Evolutionary conservation across 2,888 invertebrate genomes (phyloP), one percentile per base, ranked within the genome.

Genomic region (Polietes domitor): DNA sequence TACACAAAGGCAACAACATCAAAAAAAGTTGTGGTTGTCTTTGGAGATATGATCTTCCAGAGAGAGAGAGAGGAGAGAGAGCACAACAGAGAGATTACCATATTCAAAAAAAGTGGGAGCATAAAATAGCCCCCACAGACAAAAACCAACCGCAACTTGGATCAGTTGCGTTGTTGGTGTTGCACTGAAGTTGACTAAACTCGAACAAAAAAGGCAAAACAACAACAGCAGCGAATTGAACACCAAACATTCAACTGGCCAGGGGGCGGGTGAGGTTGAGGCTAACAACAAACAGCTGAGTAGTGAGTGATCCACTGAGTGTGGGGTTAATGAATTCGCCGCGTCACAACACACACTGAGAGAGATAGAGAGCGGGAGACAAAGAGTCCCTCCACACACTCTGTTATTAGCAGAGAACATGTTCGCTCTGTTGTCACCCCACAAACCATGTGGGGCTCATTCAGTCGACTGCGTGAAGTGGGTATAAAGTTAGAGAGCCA

Each of bases 141-240:
- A 63, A 63, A 19, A 68, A 68, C 37, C 19, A 63, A 32, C 32
- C 32, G 21, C 68, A 68, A 68, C 43, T 24, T 4, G 17, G 10
- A 10, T 2, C 37, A 37, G 37, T 32, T 61, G 28, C 32, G 47
- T 47, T 58, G 24, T 77, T 65, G 26, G 26, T 68, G 19, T 58
- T 74, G 77, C 58, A 73, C 70, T 73, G 73, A 84, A 84, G 84
- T 84, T 84, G 84, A 84, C 78, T 84, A 84, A 84, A 84, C 84
- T 81, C 76, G 75, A 24, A 68, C 72, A 47, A 43, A 43, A 78
- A 80, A 50, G 63, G 75, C 72, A 74, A 77, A 9, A 58, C 19
- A 58, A 32, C 43, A 53, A 43, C 58, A 41, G 65, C 65, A 68
- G 84, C 76, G 76, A 78, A 81, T 79, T 81, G 10, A 55, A 53